Conservation (phyloP, 2,797 vertebrate species). For the Enteromius unitaeniatus region DNA sequence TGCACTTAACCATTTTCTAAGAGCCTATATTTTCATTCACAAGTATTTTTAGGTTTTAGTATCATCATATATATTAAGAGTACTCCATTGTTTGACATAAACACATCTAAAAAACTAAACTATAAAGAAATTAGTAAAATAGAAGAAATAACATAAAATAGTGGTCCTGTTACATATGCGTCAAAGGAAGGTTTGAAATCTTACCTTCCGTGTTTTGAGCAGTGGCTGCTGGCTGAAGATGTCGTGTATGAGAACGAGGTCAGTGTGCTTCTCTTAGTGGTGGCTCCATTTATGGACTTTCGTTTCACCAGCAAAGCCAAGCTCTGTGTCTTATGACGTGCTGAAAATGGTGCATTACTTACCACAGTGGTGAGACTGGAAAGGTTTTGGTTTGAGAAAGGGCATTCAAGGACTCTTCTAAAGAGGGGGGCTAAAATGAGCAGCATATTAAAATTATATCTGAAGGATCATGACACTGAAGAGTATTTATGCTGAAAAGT, state of each 20-base stretch:
- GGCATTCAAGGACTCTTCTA: no score
- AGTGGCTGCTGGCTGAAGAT: neutral
- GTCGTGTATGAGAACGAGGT: neutral
- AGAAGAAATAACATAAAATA: neutral
- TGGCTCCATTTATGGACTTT: neutral
- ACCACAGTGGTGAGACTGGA: neutral
- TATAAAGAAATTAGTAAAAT: neutral
- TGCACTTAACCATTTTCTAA: neutral
- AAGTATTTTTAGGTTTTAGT: no score
- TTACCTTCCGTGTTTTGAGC: neutral
- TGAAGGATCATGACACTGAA: neutral
- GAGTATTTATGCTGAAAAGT: neutral
- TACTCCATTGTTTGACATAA: neutral
- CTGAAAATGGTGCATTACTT: no score
- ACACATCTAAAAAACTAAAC: neutral
- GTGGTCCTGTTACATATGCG: neutral
- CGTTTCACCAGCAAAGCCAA: neutral
- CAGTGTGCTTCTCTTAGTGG: neutral
- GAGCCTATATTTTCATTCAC: neutral
- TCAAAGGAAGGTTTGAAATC: neutral
- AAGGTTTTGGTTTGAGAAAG: neutral
- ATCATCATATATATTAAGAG: neutral
- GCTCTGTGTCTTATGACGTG: neutral
- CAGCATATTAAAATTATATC: neutral
- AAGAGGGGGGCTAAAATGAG: neutral